These are phyloP conservation scores for Paraplagusia blochii DNA, from an alignment of 2,113 vertebrate genomes.

Conservation along the genomic window DNA sequence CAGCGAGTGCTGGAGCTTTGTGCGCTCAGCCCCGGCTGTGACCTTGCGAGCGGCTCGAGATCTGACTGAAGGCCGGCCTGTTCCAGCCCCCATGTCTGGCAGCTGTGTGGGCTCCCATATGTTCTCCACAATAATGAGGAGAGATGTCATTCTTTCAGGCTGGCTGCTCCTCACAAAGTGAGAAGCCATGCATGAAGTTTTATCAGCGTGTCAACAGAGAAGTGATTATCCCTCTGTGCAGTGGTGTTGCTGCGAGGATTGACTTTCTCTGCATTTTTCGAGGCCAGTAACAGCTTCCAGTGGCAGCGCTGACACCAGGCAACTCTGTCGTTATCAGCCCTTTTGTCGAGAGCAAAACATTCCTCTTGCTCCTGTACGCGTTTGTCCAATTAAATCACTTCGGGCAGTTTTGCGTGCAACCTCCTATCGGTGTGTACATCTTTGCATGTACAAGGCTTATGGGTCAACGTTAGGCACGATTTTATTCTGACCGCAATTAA, in stretches of 20 bases:
- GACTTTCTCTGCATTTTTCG: conserved; percentile 23
- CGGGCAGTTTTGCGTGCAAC: too few relatives aligned
- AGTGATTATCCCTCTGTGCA: conserved; percentile 49
- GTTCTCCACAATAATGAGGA: conserved; percentile 62
- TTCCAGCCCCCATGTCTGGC: conserved; percentile 37
- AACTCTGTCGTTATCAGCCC: not conserved
- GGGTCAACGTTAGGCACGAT: not conserved
- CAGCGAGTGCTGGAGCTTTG: not conserved
- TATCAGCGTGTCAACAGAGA: conserved; percentile 55
- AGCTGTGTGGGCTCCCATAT: conserved; percentile 61
- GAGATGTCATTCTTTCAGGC: conserved; percentile 47
- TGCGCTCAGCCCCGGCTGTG: conserved; percentile 9
- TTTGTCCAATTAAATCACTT: not conserved
- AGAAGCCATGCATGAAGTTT: conserved; percentile 61
- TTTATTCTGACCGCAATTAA: not conserved
- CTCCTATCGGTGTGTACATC: not conserved
- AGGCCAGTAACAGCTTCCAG: conserved; percentile 12
- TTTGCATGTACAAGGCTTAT: not conserved
- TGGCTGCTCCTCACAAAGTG: conserved; percentile 52
- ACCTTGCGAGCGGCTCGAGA: conserved; percentile 14
- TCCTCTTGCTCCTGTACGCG: not conserved
- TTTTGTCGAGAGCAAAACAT: not conserved
- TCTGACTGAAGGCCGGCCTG: conserved; percentile 21
- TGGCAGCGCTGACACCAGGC: not conserved
- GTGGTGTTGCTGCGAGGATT: conserved; percentile 22